Conservation (phyloP, 2,888 invertebrate genomes). For the Drosophila nr. medialis region DNA sequence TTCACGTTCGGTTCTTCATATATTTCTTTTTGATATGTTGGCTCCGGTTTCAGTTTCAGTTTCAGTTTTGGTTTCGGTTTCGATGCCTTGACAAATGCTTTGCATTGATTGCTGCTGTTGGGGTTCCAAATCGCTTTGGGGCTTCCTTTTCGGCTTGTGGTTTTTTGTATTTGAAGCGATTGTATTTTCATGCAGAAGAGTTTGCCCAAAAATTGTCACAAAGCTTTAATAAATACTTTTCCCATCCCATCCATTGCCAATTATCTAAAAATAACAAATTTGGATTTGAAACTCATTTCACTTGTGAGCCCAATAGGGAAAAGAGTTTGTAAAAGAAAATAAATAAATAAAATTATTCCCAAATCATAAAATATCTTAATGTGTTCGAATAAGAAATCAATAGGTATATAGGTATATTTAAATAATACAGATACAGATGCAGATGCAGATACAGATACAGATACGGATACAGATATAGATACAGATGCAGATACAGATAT, state of each 20-base stretch:
- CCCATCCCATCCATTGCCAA: neutral
- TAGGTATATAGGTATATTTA: too few relatives aligned
- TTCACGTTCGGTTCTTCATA: conserved; percentile 53
- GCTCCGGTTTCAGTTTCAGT: conserved; percentile 9
- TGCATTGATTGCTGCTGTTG: conserved; percentile 51
- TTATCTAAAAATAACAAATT: neutral
- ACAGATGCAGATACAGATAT: too few relatives aligned
- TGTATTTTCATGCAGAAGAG: neutral
- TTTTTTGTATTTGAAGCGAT: conserved; percentile 2
- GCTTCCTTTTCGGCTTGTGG: conserved; percentile 8
- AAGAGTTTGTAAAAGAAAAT: too few relatives aligned
- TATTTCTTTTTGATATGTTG: conserved; percentile 25
- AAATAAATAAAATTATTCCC: too few relatives aligned
- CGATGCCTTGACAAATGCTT: conserved; percentile 55
- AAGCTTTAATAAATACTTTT: neutral
- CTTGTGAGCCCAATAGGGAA: too few relatives aligned
- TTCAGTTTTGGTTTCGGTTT: conserved; percentile 2
- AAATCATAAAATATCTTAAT: too few relatives aligned
- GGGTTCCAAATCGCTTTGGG: conserved; percentile 34
- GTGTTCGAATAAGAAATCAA: too few relatives aligned
- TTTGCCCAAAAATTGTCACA: neutral
- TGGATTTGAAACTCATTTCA: neutral
- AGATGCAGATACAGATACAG: too few relatives aligned
- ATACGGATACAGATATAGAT: too few relatives aligned
- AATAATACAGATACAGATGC: too few relatives aligned